Evolutionary conservation across 2,888 invertebrate species (phyloP).

Genomic region (Frankliniella intonsa): DNA sequence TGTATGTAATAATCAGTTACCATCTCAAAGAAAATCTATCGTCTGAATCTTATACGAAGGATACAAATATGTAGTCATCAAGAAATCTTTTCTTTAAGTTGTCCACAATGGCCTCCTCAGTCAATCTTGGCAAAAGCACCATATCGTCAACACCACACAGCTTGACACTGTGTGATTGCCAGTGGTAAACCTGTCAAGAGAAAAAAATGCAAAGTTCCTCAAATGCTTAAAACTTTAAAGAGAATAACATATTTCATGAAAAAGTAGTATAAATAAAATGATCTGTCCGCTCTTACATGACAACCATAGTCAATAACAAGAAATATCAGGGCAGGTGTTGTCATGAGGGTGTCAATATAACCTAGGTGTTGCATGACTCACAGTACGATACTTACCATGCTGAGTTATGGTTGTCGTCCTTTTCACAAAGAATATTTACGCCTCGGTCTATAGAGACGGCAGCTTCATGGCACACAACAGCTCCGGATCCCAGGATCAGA

Average conservation of each 20-base stretch:
- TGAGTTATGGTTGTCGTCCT: neutral
- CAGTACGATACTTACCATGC: neutral
- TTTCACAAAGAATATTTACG: neutral
- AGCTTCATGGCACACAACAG: neutral
- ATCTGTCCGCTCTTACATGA: neutral
- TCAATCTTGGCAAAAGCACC: constrained; percentile 60
- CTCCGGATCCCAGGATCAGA: neutral
- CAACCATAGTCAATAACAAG: neutral
- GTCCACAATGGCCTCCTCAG: constrained; percentile 59
- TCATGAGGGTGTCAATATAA: neutral
- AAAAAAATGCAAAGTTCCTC: constrained; percentile 15
- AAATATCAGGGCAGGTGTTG: neutral
- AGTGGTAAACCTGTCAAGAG: constrained; percentile 56
- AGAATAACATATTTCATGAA: neutral
- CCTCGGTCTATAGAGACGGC: neutral
- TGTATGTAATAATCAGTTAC: neutral
- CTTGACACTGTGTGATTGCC: constrained; percentile 66
- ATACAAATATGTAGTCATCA: constrained; percentile 63
- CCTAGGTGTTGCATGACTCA: neutral
- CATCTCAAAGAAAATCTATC: constrained; percentile 41
- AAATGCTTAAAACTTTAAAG: constrained; percentile 17
- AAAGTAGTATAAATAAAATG: neutral
- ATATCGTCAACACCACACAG: constrained; percentile 66
- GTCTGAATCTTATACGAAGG: constrained; percentile 42
- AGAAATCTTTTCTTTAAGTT: constrained; percentile 61